These are phyloP conservation scores for Plagiodera versicolora DNA, from an alignment of 2,888 invertebrate species.

Conservation along the genomic window DNA sequence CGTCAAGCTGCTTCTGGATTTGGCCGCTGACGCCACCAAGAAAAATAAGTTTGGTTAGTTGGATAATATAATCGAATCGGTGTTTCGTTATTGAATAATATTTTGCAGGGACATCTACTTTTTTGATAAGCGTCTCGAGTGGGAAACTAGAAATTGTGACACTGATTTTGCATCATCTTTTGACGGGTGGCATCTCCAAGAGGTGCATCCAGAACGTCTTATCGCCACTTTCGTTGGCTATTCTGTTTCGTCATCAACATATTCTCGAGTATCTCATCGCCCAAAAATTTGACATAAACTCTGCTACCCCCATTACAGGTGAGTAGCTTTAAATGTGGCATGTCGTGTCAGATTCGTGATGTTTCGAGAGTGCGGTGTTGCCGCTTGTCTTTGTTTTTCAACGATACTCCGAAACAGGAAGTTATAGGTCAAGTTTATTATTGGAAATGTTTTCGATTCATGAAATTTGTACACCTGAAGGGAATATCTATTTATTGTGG, in stretches of 20 bases:
- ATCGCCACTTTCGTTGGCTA: conserved; percentile 47
- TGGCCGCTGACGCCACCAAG: conserved; percentile 47
- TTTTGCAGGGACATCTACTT: conserved; percentile 46
- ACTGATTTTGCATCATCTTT: conserved; percentile 45
- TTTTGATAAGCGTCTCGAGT: conserved; percentile 45
- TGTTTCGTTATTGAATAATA: neutral
- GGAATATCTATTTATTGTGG: no score
- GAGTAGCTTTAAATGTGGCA: no score
- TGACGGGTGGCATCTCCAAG: conserved; percentile 48
- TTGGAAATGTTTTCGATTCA: no score
- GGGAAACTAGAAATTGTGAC: conserved; percentile 46
- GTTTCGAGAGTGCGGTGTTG: no score
- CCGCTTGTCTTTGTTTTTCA: no score
- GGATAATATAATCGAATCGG: neutral
- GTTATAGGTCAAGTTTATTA: no score
- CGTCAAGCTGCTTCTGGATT: conserved; percentile 43
- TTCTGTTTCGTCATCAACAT: conserved; percentile 43
- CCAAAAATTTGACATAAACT: conserved; percentile 44
- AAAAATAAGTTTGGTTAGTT: conserved; percentile 48
- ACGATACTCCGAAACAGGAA: no score
- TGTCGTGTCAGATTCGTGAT: no score
- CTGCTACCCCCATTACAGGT: conserved; percentile 42
- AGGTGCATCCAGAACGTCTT: conserved; percentile 45
- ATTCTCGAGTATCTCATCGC: conserved; percentile 45
- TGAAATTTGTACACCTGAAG: no score